Evolutionary conservation across 2,888 invertebrate species (phyloP), one percentile per base, ranked within the genome.

Genomic region (Eudemis profundana): DNA sequence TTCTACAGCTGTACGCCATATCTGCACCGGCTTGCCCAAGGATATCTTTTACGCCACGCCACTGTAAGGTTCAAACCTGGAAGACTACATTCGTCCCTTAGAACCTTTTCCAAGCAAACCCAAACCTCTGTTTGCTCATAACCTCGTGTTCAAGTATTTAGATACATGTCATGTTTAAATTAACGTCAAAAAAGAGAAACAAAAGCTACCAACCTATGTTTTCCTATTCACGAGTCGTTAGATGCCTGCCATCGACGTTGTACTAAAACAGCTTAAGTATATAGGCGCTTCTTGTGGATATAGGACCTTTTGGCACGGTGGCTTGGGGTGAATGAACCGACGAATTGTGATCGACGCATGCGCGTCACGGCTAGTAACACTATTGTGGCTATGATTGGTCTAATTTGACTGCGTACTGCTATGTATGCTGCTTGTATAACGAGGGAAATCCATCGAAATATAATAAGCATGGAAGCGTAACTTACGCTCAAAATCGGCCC

Each of bases 341-440:
- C 77, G 77, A 78, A 84, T 82, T 82, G 78, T 80, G 78, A 78
- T 78, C 76, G 71, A 69, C 79, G 74, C 77, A 67, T 67, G 79
- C 79, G 78, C 77, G 66, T 66, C 67, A 70, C 67, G 71, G 66
- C 67, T 70, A 70, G 64, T 67, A 63, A 66, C 63, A 64, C 50
- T 51, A 44, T 64, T 17, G 50, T 57, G 40, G 44, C n/a, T 59
- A 36, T 57, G 44, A 57, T 57, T 57, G 50, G 42, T 57, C 36
- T 19, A 51, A 59, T 64, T 51, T 19, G 21, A 12, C 23, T 21
- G 19, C n/a, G n/a, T 5, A 8, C 33, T 33, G 33, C n/a, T n/a
- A n/a, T n/a, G n/a, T n/a, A n/a, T n/a, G n/a, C n/a, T n/a, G n/a
- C n/a, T n/a, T n/a, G n/a, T n/a, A n/a, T n/a, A n/a, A n/a, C n/a